Percentiles rank a stretch among this genome's conserved stretches.
phyloP scores from a whole-genome alignment of 30 jellyfish, hydroid and myxozoan genomes.

The Sanderia malayensis region DNA sequence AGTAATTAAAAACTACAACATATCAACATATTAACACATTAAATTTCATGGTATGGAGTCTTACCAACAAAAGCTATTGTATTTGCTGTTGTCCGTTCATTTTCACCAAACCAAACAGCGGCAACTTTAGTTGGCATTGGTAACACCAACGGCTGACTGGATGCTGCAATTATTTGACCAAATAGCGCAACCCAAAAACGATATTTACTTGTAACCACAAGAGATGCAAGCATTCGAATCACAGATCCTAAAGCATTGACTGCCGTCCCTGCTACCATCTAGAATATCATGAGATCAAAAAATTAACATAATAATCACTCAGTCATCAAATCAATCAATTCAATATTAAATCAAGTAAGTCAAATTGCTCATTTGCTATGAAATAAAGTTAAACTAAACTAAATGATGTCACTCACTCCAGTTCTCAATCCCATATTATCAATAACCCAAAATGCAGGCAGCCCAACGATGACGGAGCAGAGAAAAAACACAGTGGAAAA shows the following conservation, averaged over 20 bases:
- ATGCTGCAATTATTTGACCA: slow-evolving; percentile 81
- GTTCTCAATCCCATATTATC: slow-evolving; percentile 79
- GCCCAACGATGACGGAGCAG: slow-evolving; percentile 58
- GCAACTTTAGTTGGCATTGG: slow-evolving; percentile 97
- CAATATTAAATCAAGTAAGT: no score
- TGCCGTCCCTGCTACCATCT: slow-evolving; percentile 79
- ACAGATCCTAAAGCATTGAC: slow-evolving; percentile 84
- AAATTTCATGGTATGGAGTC: neutral
- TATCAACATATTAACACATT: no score
- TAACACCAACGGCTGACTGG: slow-evolving; percentile 79
- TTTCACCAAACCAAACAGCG: slow-evolving; percentile 98
- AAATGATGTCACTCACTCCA: no score
- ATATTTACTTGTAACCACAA: neutral
- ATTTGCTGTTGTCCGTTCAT: slow-evolving; percentile 91
- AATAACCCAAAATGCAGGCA: slow-evolving; percentile 81
- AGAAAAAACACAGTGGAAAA: slow-evolving; percentile 78
- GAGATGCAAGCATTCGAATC: slow-evolving; percentile 63
- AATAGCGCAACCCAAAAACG: slow-evolving; percentile 68
- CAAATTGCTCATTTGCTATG: no score
- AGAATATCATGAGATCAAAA: neutral
- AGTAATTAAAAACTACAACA: no score
- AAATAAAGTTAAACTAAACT: no score
- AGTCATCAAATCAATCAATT: neutral
- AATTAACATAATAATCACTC: neutral
- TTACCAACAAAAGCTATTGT: slow-evolving; percentile 87